Base-by-base conservation (phyloP, 2,888 invertebrate species). In the Ormyrus thymus region DNA sequence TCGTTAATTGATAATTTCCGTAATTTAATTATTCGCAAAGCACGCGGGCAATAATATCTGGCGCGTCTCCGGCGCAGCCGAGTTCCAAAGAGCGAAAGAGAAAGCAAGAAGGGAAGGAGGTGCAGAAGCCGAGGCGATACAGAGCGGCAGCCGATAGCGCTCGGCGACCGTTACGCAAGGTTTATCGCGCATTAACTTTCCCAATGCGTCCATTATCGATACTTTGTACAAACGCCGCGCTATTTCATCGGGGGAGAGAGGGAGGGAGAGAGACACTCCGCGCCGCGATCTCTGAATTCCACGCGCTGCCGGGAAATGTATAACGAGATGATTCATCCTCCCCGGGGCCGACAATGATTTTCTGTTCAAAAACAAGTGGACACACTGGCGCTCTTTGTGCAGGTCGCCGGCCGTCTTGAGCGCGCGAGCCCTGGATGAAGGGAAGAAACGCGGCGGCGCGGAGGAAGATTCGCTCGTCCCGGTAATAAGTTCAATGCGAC, bases 191-290 rank as follows among this genome's bases (percentile, higher is more conserved):
- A 81, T 76, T 74, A 78, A 77, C 80, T 82, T 81, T 82, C 76
- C 73, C 79, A 81, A 83, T 73, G 81, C 78, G 82, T 80, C 80
- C 78, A 83, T 83, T 84, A 83, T 83, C 81, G 81, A 83, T 84
- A 87, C 86, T 87, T 87, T 86, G 86, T 87, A 85, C 82, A 84
- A 85, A 85, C 79, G 82, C 81, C 80, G 76, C 69, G 77, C 83
- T 83, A 84, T 85, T 84, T 81, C 84, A 78, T 58, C 80, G 79
- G 4, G 29, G 29, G 4, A 29, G 29, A 29, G 29, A 29, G 29
- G 3, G 29, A 29, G 29, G 1, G n/a, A 29, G 29, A 61, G 82
- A 76, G 77, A 78, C 69, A 64, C 81, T 83, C 78, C 50, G 56
- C 59, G 43, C 61, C 59, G 45, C 51, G 70, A 65, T 73, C 55